phyloP scores from a whole-genome alignment of 2,888 invertebrate genomes.

The Quadriops clusia region DNA sequence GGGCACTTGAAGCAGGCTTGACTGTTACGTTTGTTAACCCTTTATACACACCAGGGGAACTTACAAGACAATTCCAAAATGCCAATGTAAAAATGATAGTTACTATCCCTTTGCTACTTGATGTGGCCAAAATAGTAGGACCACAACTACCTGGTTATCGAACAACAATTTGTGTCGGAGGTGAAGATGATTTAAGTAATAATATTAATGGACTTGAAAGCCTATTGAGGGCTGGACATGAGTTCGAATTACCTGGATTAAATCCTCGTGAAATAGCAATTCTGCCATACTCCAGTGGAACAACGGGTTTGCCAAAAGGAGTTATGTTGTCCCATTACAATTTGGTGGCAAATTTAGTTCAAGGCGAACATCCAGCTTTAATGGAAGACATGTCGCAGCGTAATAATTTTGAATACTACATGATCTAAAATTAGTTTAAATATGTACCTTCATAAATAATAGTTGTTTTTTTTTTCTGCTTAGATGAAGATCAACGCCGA shows the following conservation, averaged over 20 bases:
- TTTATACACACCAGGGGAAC: slow-evolving; percentile 57
- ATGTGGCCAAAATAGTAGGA: slow-evolving; percentile 45
- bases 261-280: slow-evolving; percentile 43
- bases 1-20: slow-evolving; percentile 52
- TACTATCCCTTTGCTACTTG: slow-evolving; percentile 51
- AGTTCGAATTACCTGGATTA: slow-evolving; percentile 36
- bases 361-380: slow-evolving; percentile 28
- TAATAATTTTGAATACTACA: not conserved
- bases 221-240: slow-evolving; percentile 30
- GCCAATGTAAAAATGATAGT: slow-evolving; percentile 51
- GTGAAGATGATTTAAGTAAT: slow-evolving; percentile 40
- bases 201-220: slow-evolving; percentile 35
- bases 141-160: slow-evolving; percentile 44
- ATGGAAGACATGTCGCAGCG: slow-evolving; percentile 19
- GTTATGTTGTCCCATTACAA: slow-evolving; percentile 64
- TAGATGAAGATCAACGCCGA: slow-evolving; percentile 28
- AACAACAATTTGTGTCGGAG: slow-evolving; percentile 52
- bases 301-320: slow-evolving; percentile 73
- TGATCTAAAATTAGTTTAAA: slow-evolving; percentile 1
- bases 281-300: slow-evolving; percentile 58
- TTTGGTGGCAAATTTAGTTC: slow-evolving; percentile 39
- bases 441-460: slow-evolving; percentile 4
- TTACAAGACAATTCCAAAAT: slow-evolving; percentile 49
- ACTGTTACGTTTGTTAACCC: slow-evolving; percentile 59
- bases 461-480: slow-evolving; percentile 5